Evolutionary conservation across 92 coral and sea anemone genomes (phyloP), one percentile per base, ranked within the genome.

Genomic region (Galaxea fascicularis): DNA sequence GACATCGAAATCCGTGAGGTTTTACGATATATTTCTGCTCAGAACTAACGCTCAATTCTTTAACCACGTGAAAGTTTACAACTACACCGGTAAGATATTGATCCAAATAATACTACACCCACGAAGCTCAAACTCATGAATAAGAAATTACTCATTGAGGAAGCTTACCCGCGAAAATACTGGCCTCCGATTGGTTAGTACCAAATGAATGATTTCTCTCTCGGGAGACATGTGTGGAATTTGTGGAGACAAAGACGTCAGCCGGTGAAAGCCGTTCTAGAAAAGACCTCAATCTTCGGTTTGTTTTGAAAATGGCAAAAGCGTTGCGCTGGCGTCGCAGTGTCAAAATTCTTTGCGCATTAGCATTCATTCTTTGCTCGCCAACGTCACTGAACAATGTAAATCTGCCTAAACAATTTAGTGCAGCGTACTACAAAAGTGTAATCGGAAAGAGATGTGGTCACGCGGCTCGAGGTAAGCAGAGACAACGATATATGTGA

Each of bases 111-210:
- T 54, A 71, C 86, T 57, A 70, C 69, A 51, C 78, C 71, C 69
- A 71, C 57, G 24, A 10, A 29, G 52, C 16, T 20, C 1, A 24
- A 46, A 62, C 24, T 8, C 30, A 77, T 51, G 71, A 79, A 49
- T 79, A 46, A 17, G 4, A 62, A 78, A 79, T 54, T 27, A 51
- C 74, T 79, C 28, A 65, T 28, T 79, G 65, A 67, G 20, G 17
- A 18, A 29, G 22, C 26, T 30, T 25, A 21, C 78, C 71, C 86
- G 86, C 86, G 59, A 71, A 82, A 82, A 82, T 9, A 4, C 56
- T 29, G 66, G 47, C 46, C 31, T 69, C 78, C 57, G 71, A 82
- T 82, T 82, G 78, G 78, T 25, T 71, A 13, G 52, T 27, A 4
- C 17, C 20, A 20, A 22, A 35, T 15, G 52, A 51, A 35, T 53